Evolutionary conservation across 2,797 vertebrate genomes (phyloP), one percentile per base, ranked within the genome.

Genomic region (Falco biarmicus): DNA sequence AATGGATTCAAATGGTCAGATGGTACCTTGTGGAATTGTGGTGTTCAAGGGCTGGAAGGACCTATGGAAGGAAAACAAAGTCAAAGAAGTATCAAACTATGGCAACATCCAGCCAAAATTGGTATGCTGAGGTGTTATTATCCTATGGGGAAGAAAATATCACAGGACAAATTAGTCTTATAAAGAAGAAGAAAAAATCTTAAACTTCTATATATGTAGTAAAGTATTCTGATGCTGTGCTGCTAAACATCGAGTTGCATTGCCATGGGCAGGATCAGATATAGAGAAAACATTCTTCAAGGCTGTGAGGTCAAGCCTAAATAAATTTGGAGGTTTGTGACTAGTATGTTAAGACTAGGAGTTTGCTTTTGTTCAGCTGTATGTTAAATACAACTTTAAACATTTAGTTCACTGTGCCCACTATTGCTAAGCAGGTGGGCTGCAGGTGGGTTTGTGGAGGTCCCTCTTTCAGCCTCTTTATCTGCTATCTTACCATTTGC

Each of bases 401-500:
- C 12, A 43, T 28, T 80, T 53, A 43, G 6, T 50, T 92, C 34
- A 15, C 9, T 11, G 20, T 87, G 13, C 60, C 43, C 39, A 53
- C 20, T 0, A 9, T 85, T 87, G 37, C 63, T 74, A 68, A 95
- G 83, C 88, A 97, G 93, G 68, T 93, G 86, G 83, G 29, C 24
- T 82, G 63, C 90, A 89, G 64, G 84, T 74, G 89, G 78, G 37
- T 74, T 87, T 92, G 41, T 85, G 84, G 70, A 93, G 74, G 60
- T 70, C 45, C 39, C 14, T 92, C 17, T 84, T 93, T 94, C 63
- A 78, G 59, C n/a, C n/a, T 84, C 56, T 84, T 71, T 77, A 60
- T 65, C 63, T 29, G 28, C 59, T 73, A 24, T n/a, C 18, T 77
- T 54, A 41, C 10, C 19, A 10, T 64, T 85, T 92, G 56, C 45